Evolutionary conservation across 2,797 vertebrate species (phyloP).

Genomic region (Hydrolagus colliei): DNA sequence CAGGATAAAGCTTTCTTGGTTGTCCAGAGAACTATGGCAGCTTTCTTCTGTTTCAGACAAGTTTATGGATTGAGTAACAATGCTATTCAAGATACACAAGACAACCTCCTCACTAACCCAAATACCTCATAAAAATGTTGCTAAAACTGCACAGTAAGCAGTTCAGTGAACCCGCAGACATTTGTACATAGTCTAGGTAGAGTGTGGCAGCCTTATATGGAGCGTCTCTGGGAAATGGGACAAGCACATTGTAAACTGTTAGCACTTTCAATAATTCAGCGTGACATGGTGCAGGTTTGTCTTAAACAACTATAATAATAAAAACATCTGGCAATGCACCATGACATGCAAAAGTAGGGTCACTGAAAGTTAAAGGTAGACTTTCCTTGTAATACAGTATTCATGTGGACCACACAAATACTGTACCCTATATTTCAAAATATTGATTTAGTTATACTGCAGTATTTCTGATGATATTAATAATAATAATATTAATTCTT

Average conservation of each 20-base stretch:
- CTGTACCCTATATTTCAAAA: background rate
- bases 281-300: background rate
- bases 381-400: background rate
- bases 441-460: background rate
- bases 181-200: constrained; percentile 5
- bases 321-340: background rate
- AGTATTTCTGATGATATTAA: background rate
- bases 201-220: constrained; percentile 21
- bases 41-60: constrained; percentile 7
- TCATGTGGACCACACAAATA: background rate
- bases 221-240: background rate
- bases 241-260: constrained; percentile 7
- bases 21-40: background rate
- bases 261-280: constrained; percentile 11
- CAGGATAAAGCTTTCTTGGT: background rate
- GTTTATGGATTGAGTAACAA: constrained; percentile 21
- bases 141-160: constrained; percentile 9
- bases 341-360: background rate
- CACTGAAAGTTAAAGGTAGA: background rate
- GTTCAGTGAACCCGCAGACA: constrained; percentile 21
- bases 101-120: background rate
- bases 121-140: constrained; percentile 21
- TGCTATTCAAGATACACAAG: background rate
- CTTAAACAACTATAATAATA: constrained; percentile 11
- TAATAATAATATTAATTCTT: too few relatives aligned